Conservation (phyloP, 2,888 invertebrate genomes). For the Crocallis elinguaria region DNA sequence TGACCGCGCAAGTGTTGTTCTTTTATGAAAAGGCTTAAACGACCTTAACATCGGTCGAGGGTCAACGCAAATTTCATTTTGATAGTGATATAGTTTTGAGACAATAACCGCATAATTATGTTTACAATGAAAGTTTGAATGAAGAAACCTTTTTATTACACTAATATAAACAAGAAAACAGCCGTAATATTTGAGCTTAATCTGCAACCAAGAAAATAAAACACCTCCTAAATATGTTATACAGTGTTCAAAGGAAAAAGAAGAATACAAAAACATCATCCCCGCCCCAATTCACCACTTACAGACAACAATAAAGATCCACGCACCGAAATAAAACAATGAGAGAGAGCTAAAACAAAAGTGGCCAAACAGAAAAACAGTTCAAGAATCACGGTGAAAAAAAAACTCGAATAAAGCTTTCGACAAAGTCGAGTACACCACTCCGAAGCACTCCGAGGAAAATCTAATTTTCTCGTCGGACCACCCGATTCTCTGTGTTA, state of each 20-base stretch:
- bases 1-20: no score
- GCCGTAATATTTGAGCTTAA: no score
- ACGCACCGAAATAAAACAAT: constrained; percentile 71
- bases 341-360: constrained; percentile 65
- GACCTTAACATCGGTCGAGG: no score
- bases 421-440: constrained; percentile 75
- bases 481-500: constrained; percentile 61
- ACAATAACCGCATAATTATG: no score
- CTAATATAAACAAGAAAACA: no score
- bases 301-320: constrained; percentile 59
- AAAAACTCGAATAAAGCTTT: constrained; percentile 71
- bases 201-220: constrained; percentile 26
- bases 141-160: no score
- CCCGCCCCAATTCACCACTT: constrained; percentile 51
- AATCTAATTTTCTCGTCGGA: constrained; percentile 82
- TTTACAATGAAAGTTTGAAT: no score
- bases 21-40: no score
- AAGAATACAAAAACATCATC: constrained; percentile 45
- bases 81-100: no score
- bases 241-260: constrained; percentile 39
- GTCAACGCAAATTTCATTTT: no score
- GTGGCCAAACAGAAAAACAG: constrained; percentile 73
- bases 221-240: constrained; percentile 39
- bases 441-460: constrained; percentile 71
- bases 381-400: constrained; percentile 70